phyloP scores from a whole-genome alignment of 2,797 vertebrate species.

The Helicolenus hilgendorfi region DNA sequence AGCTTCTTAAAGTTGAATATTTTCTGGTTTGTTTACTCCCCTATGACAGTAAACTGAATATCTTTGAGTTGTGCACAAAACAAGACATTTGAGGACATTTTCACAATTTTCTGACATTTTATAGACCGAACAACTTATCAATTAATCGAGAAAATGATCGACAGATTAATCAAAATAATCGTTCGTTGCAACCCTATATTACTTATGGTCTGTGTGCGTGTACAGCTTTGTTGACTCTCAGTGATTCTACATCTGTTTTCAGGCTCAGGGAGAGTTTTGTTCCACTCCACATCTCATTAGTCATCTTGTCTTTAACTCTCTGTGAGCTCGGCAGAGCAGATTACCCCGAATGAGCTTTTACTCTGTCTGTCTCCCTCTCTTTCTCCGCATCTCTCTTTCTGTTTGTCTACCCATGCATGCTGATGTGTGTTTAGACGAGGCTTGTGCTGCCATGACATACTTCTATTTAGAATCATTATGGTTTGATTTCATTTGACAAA shows the following conservation, averaged over 20 bases:
- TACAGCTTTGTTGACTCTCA: slow-evolving; percentile 36
- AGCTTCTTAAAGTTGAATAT: too few species aligned
- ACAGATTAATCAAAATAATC: too few species aligned
- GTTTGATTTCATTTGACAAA: slow-evolving; percentile 75
- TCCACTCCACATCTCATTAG: slow-evolving; percentile 79
- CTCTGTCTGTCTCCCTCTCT: slow-evolving; percentile 24
- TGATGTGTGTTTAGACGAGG: slow-evolving; percentile 65
- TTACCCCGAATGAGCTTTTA: slow-evolving; percentile 50
- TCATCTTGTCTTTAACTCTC: slow-evolving; percentile 73
- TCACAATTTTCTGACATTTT: too few species aligned
- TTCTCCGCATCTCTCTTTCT: slow-evolving; percentile 33
- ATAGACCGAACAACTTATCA: too few species aligned
- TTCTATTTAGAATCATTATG: slow-evolving; percentile 69
- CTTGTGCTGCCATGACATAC: slow-evolving; percentile 54
- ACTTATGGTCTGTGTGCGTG: not conserved
- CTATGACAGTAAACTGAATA: too few species aligned
- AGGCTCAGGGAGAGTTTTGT: slow-evolving; percentile 72
- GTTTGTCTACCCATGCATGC: slow-evolving; percentile 62
- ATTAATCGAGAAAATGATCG: too few species aligned
- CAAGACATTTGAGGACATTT: too few species aligned
- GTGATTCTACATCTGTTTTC: slow-evolving; percentile 68
- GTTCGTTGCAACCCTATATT: not conserved
- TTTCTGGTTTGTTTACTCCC: too few species aligned
- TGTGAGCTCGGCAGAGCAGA: slow-evolving; percentile 64
- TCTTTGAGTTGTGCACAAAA: too few species aligned